Evolutionary conservation across 2,797 vertebrate genomes (phyloP).

Genomic region (Eospalax fontanierii): DNA sequence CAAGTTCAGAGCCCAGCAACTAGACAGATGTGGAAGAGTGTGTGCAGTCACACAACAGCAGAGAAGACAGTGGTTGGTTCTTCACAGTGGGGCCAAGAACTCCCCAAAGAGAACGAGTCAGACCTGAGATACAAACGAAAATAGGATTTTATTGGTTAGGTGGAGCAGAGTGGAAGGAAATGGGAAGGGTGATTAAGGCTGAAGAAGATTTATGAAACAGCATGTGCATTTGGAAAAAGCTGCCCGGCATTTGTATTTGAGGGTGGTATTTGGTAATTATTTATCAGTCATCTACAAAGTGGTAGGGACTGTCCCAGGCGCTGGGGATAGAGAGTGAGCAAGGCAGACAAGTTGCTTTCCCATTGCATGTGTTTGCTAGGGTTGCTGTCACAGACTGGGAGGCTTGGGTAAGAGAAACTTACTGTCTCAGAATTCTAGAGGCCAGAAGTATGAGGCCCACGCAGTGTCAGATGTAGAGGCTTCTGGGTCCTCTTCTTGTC

Average conservation of each 20-base stretch:
- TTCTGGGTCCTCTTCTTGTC: not conserved
- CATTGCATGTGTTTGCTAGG: not conserved
- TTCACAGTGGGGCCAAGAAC: not conserved
- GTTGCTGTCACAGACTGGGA: not conserved
- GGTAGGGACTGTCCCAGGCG: not conserved
- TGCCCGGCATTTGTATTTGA: not conserved
- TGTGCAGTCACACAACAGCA: not conserved
- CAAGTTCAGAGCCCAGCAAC: not conserved
- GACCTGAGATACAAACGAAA: conserved; percentile 28
- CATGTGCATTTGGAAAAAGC: not conserved
- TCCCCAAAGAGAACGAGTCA: not conserved
- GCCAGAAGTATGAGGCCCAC: not conserved
- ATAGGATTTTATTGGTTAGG: conserved; percentile 8
- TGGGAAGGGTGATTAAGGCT: not conserved
- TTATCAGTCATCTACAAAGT: not conserved
- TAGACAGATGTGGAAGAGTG: not conserved
- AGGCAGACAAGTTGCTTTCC: not conserved
- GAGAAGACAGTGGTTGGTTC: not conserved
- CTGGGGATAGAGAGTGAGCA: not conserved
- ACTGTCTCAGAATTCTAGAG: not conserved
- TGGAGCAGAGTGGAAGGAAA: not conserved
- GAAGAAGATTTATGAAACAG: not conserved
- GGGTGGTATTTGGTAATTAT: conserved; percentile 26
- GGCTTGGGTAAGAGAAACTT: not conserved
- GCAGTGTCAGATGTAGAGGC: not conserved